Percentiles rank a stretch among this genome's conserved stretches.
Evolutionary conservation across 2,113 vertebrate genomes (phyloP).

Genomic region (Trachemys scripta): DNA sequence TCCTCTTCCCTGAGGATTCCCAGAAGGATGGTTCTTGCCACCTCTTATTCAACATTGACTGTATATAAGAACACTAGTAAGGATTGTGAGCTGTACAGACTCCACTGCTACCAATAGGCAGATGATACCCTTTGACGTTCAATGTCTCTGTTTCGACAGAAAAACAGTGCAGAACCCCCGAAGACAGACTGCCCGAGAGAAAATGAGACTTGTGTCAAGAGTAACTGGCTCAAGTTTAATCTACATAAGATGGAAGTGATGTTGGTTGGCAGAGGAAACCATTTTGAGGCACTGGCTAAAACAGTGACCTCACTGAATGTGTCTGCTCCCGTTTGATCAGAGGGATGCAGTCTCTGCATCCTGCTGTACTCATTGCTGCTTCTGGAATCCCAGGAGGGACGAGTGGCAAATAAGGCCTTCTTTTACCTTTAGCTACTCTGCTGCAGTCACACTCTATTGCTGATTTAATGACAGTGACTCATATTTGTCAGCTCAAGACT

Average conservation of each 20-base stretch:
- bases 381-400: not conserved
- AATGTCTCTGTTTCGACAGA: not conserved
- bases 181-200: not conserved
- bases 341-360: not conserved
- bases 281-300: not conserved
- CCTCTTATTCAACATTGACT: fast-evolving
- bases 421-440: not conserved
- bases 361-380: not conserved
- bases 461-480: not conserved
- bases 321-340: not conserved
- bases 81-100: not conserved
- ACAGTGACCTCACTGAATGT: not conserved
- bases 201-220: not conserved
- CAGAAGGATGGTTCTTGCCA: not conserved
- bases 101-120: not conserved
- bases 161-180: not conserved
- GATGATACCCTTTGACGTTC: not conserved
- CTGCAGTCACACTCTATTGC: not conserved
- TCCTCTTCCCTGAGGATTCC: not conserved
- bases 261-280: not conserved
- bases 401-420: not conserved
- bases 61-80: not conserved
- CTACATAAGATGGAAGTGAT: not conserved
- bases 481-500: not conserved
- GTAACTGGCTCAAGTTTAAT: not conserved